A percentile compares a stretch with the other conserved stretches of the same genome.
These are phyloP conservation scores for Choloepus didactylus DNA, from an alignment of 2,797 vertebrate species.

Conservation along the genomic window DNA sequence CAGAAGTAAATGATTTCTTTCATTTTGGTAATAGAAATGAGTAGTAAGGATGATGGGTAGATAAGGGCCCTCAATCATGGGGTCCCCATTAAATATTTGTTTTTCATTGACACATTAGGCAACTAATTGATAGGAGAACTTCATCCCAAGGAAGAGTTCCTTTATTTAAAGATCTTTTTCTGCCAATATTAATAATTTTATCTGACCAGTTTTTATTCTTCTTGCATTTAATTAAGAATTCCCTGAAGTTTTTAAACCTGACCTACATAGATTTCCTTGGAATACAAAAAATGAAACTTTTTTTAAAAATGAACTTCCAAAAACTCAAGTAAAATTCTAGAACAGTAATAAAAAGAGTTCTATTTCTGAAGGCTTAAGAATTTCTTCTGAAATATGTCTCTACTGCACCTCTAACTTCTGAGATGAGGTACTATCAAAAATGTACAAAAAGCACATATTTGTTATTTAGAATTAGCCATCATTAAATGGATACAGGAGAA, in stretches of 20 bases:
- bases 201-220: slow-evolving; percentile 8
- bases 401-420: neutral
- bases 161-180: slow-evolving; percentile 3
- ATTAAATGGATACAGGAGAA: slow-evolving; percentile 33
- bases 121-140: neutral
- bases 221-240: slow-evolving; percentile 52
- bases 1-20: slow-evolving; percentile 56
- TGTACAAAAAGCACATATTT: slow-evolving; percentile 7
- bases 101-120: neutral
- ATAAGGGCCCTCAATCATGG: slow-evolving; percentile 21
- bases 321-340: slow-evolving; percentile 34
- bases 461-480: slow-evolving; percentile 55
- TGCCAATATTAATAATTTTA: slow-evolving; percentile 35
- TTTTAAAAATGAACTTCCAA: neutral
- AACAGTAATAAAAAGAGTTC: slow-evolving; percentile 19
- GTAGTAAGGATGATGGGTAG: neutral
- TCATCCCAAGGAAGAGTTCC: slow-evolving; percentile 24
- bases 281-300: neutral
- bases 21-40: slow-evolving; percentile 53
- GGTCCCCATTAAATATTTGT: slow-evolving; percentile 38
- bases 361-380: neutral
- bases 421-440: neutral
- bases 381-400: slow-evolving; percentile 43
- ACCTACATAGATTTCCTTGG: neutral
- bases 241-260: neutral